A percentile compares a stretch with the other conserved stretches of the same genome.
phyloP scores from a whole-genome alignment of 2,113 vertebrate genomes.

The Tragelaphus imberbis region DNA sequence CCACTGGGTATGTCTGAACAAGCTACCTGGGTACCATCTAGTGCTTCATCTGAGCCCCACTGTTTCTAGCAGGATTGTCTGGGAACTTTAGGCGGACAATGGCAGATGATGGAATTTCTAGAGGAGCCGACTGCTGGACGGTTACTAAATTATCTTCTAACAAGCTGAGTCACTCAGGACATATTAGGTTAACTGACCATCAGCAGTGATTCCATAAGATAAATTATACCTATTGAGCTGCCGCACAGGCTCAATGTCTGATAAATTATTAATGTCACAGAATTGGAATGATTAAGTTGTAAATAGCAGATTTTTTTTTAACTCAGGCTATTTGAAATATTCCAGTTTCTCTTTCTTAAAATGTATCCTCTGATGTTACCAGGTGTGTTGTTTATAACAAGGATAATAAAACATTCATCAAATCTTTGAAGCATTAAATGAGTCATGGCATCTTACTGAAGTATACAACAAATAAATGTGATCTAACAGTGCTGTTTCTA shows the following conservation, averaged over 20 bases:
- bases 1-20: fast-evolving
- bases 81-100: background rate
- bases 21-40: background rate
- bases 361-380: constrained; percentile 26
- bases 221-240: constrained; percentile 76
- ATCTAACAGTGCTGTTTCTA: constrained; percentile 38
- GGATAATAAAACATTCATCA: constrained; percentile 66
- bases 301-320: background rate
- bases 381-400: constrained; percentile 59
- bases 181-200: constrained; percentile 74
- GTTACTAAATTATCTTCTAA: constrained; percentile 75
- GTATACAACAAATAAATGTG: constrained; percentile 48
- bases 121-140: background rate
- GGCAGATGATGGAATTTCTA: background rate
- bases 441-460: constrained; percentile 60
- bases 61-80: fast-evolving
- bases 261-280: constrained; percentile 81
- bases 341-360: background rate
- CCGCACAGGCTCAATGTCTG: constrained; percentile 65
- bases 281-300: constrained; percentile 74
- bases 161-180: constrained; percentile 75
- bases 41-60: background rate
- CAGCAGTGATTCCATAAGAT: constrained; percentile 68
- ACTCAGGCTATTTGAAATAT: constrained; percentile 29
- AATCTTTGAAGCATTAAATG: constrained; percentile 70